Conservation (phyloP, 1,140 invertebrate species). For the Hylaeus anthracinus region DNA sequence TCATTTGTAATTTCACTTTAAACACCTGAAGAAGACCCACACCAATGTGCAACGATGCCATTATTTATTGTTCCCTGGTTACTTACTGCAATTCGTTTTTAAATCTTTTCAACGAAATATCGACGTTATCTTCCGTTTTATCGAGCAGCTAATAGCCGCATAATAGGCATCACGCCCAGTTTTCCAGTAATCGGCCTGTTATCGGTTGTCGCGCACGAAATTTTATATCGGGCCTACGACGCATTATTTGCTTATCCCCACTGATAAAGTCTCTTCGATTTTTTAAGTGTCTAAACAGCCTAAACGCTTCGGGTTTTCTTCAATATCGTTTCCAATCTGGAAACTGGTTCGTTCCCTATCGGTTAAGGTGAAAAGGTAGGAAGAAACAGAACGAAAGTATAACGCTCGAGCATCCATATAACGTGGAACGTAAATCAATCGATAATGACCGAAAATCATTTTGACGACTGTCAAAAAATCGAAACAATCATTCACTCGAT, state of each 20-base stretch:
- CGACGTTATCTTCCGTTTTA: conserved; percentile 42
- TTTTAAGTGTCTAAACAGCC: conserved; percentile 2
- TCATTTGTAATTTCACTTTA: no score
- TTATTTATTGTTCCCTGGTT: not conserved
- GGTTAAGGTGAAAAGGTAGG: not conserved
- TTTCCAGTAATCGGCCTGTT: conserved; percentile 58
- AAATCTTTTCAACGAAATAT: conserved; percentile 25
- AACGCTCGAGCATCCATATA: no score
- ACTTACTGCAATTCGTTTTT: not conserved
- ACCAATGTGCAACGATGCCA: not conserved
- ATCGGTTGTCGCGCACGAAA: conserved; percentile 43
- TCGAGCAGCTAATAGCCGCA: conserved; percentile 57
- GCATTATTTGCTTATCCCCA: conserved; percentile 57
- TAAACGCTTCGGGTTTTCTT: not conserved
- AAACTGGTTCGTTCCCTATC: not conserved
- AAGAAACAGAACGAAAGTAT: no score
- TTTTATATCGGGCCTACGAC: conserved; percentile 40
- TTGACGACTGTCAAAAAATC: no score
- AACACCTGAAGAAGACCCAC: no score
- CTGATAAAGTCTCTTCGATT: conserved; percentile 35
- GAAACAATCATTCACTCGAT: no score
- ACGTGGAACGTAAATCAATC: not conserved
- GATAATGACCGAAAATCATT: no score
- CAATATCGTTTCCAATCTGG: conserved; percentile 28
- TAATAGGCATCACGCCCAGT: conserved; percentile 63